These are phyloP conservation scores for Spinus olivaceus DNA, from an alignment of 2,797 vertebrate genomes.

Conservation along the genomic window DNA sequence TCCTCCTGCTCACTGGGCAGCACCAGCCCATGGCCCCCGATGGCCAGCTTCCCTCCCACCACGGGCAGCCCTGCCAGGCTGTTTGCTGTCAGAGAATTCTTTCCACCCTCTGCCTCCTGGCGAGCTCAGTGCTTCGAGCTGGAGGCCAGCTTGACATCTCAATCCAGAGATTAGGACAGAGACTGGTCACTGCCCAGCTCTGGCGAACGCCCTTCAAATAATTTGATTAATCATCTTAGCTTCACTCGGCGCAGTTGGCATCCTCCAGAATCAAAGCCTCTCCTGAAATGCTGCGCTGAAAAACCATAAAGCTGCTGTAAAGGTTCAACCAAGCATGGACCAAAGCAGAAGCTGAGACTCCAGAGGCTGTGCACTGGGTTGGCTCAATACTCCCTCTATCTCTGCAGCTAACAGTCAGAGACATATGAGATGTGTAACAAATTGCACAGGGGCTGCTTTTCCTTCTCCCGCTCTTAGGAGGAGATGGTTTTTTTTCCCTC, in stretches of 20 bases:
- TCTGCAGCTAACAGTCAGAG: slow-evolving; percentile 39
- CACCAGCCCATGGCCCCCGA: not conserved
- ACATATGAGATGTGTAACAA: slow-evolving; percentile 47
- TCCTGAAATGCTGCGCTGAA: not conserved
- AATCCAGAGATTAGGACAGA: slow-evolving; percentile 26
- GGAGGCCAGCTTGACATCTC: slow-evolving; percentile 34
- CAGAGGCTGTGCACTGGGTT: slow-evolving; percentile 33
- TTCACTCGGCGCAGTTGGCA: not conserved
- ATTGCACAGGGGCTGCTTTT: slow-evolving; percentile 48
- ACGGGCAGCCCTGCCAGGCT: not conserved
- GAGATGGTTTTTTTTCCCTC: not conserved
- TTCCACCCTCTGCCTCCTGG: not conserved
- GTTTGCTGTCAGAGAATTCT: not conserved
- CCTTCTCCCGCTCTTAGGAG: not conserved
- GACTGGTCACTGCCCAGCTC: slow-evolving; percentile 47
- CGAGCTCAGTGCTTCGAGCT: not conserved
- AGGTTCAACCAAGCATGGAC: slow-evolving; percentile 54
- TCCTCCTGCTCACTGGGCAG: not conserved
- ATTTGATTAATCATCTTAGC: slow-evolving; percentile 58
- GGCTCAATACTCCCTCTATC: slow-evolving; percentile 19
- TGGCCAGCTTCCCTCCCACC: not conserved
- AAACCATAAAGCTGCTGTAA: slow-evolving; percentile 26
- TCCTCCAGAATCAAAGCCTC: slow-evolving; percentile 10
- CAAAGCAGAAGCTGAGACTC: not conserved
- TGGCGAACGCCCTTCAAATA: slow-evolving; percentile 23